phyloP scores from a whole-genome alignment of 2,797 vertebrate genomes.

The Pangasius krempfi region DNA sequence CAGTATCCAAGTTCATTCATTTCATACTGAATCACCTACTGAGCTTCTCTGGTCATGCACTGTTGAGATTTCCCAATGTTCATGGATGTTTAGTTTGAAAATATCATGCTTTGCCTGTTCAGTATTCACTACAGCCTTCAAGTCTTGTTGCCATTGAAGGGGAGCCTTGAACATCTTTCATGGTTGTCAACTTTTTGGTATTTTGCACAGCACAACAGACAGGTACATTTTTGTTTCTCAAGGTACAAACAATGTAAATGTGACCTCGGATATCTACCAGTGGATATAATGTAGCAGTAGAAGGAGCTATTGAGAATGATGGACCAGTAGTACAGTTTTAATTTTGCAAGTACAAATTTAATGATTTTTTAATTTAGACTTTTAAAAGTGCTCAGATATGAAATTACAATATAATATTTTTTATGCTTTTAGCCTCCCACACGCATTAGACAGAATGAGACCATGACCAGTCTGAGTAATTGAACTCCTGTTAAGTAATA shows the following conservation, averaged over 20 bases:
- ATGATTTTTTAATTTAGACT: background rate
- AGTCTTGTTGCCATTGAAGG: background rate
- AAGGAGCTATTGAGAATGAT: background rate
- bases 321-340: background rate
- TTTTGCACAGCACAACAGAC: background rate
- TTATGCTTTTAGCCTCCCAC: background rate
- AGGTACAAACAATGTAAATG: background rate
- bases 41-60: background rate
- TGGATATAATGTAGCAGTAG: background rate
- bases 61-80: background rate
- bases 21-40: background rate
- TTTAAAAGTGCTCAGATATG: background rate
- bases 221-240: background rate
- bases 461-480: background rate
- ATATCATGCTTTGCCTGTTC: background rate
- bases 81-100: background rate
- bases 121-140: background rate
- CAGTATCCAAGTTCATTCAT: background rate
- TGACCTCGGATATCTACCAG: background rate
- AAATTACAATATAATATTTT: background rate
- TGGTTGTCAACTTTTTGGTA: background rate
- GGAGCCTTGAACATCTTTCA: conserved; percentile 16
- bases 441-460: background rate
- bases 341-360: background rate
- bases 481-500: background rate